These are phyloP conservation scores for Rhynchonycteris naso DNA, from an alignment of 2,797 vertebrate species.

Conservation along the genomic window DNA sequence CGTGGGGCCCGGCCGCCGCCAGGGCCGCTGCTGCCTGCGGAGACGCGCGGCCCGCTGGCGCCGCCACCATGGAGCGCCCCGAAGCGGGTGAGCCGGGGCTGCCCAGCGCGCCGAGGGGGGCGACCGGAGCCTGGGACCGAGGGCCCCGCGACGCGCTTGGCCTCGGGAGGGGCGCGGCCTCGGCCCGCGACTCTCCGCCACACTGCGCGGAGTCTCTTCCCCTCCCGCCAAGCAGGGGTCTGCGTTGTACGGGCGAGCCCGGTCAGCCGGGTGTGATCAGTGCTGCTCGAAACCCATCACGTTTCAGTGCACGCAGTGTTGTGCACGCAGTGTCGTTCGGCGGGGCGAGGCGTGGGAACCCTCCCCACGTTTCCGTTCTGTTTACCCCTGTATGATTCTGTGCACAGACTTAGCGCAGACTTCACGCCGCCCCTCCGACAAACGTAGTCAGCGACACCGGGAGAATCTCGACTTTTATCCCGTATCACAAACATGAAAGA, in stretches of 20 bases:
- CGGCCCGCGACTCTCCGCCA: not conserved
- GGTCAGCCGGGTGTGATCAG: fast-evolving
- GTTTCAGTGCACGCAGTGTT: not conserved
- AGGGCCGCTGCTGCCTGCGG: not conserved
- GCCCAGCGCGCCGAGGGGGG: not conserved
- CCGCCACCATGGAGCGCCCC: constrained; percentile 54
- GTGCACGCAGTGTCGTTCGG: not conserved
- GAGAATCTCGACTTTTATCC: not conserved
- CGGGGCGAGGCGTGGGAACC: not conserved
- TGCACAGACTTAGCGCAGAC: not conserved
- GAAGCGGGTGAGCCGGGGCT: constrained; percentile 66
- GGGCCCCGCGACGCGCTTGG: not conserved
- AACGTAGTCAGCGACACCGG: not conserved
- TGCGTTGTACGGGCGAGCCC: fast-evolving
- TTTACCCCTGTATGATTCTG: not conserved
- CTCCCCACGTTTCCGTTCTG: not conserved
- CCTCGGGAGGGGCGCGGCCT: not conserved
- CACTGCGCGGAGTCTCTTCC: not conserved
- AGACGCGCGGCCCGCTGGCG: fast-evolving
- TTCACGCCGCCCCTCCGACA: not conserved
- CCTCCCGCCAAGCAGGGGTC: fast-evolving
- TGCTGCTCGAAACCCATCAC: not conserved
- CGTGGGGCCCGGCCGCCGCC: fast-evolving
- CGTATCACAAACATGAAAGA: not conserved
- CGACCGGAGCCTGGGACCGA: not conserved